A percentile compares a stretch with the other conserved stretches of the same genome.
These are phyloP conservation scores for Ptilonorhynchus violaceus DNA, from an alignment of 2,113 vertebrate species.

Conservation along the genomic window DNA sequence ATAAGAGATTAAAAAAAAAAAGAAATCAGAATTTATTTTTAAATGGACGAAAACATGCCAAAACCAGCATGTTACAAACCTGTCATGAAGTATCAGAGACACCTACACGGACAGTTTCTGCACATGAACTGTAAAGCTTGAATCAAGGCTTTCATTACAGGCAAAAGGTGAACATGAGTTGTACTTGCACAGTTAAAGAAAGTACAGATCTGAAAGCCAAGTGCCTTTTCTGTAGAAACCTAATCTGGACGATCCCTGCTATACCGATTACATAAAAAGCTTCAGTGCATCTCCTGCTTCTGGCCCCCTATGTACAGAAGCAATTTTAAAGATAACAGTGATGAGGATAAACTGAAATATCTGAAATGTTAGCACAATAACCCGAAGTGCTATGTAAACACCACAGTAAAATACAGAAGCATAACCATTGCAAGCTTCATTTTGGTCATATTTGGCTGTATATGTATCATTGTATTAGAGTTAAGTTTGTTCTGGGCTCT, in stretches of 20 bases:
- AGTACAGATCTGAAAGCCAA: neutral
- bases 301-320: neutral
- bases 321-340: neutral
- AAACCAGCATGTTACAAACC: neutral
- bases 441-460: neutral
- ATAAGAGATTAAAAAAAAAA: neutral
- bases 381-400: neutral
- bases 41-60: neutral
- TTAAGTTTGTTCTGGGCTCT: neutral
- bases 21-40: neutral
- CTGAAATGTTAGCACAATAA: conserved; percentile 6
- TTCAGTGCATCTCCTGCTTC: neutral
- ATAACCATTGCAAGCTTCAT: neutral
- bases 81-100: neutral
- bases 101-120: rapidly evolving
- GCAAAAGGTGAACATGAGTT: neutral
- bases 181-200: neutral
- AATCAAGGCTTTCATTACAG: neutral
- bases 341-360: conserved; percentile 38
- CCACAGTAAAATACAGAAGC: neutral
- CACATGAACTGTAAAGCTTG: neutral
- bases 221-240: neutral
- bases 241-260: neutral
- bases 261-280: neutral
- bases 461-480: neutral